These are phyloP conservation scores for Tympanuchus pallidicinctus DNA, from an alignment of 2,113 vertebrate species.

Conservation along the genomic window DNA sequence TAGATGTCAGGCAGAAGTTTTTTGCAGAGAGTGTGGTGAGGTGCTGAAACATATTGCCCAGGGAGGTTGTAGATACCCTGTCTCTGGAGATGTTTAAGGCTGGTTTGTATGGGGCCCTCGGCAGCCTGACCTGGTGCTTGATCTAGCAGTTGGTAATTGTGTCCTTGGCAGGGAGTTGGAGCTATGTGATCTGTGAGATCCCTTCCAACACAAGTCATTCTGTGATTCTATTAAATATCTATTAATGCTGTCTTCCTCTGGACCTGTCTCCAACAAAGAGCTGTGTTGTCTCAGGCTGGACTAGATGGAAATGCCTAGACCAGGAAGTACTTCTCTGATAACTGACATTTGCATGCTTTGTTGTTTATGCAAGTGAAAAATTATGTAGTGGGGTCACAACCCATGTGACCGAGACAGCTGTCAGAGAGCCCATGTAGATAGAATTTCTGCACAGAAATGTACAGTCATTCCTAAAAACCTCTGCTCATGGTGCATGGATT, in stretches of 20 bases:
- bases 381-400: background rate
- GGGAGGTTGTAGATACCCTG: too few species aligned
- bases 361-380: background rate
- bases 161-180: too few species aligned
- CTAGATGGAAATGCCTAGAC: background rate
- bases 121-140: too few species aligned
- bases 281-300: background rate
- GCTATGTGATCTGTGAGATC: too few species aligned
- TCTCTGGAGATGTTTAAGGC: too few species aligned
- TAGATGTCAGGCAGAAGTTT: too few species aligned
- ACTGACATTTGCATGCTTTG: background rate
- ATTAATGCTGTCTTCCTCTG: conserved; percentile 11
- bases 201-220: too few species aligned
- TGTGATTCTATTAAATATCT: background rate
- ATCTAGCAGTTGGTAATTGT: too few species aligned
- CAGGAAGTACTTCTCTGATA: background rate
- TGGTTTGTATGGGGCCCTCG: too few species aligned
- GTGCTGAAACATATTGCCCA: too few species aligned
- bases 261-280: background rate
- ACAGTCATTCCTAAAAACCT: background rate
- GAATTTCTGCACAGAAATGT: background rate
- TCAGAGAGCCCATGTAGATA: background rate
- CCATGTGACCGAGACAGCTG: background rate
- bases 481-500: background rate
- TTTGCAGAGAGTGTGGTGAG: too few species aligned